Evolutionary conservation across 2,797 vertebrate genomes (phyloP).

Genomic region (Todus mexicanus): DNA sequence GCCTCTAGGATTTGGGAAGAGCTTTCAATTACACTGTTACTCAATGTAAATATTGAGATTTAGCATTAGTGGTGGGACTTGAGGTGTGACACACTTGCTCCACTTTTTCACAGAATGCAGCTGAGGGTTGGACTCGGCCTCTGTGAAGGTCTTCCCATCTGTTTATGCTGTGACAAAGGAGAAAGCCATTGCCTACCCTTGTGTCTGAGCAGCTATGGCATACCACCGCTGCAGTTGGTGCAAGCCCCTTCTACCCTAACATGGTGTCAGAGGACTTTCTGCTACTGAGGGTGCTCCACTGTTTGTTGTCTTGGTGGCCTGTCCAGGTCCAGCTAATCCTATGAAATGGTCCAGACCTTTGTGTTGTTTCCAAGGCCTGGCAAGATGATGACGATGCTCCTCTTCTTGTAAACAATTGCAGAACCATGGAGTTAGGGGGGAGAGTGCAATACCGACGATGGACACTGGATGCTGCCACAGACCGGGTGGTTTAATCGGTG

Average conservation of each 20-base stretch:
- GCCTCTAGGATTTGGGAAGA: background rate
- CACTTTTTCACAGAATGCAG: background rate
- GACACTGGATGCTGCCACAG: slow-evolving; percentile 55
- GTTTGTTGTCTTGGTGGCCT: background rate
- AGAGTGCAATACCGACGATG: background rate
- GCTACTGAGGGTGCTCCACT: background rate
- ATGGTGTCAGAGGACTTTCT: background rate
- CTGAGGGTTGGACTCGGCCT: background rate
- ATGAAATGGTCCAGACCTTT: background rate
- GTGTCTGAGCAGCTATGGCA: background rate
- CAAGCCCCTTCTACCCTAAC: rapidly evolving
- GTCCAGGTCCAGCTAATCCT: background rate
- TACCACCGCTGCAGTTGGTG: rapidly evolving
- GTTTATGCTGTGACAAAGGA: background rate
- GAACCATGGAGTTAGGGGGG: background rate
- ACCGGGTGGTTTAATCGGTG: background rate
- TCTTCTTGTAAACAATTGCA: background rate
- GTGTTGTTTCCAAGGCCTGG: background rate
- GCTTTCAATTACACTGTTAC: background rate
- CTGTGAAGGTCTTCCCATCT: background rate
- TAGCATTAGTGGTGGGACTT: no score
- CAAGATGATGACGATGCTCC: background rate
- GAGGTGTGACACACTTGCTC: rapidly evolving
- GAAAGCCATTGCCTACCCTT: background rate
- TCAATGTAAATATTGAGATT: background rate